These are phyloP conservation scores for Drosophila vallismaia DNA, from an alignment of 2,888 invertebrate genomes.

Conservation along the genomic window DNA sequence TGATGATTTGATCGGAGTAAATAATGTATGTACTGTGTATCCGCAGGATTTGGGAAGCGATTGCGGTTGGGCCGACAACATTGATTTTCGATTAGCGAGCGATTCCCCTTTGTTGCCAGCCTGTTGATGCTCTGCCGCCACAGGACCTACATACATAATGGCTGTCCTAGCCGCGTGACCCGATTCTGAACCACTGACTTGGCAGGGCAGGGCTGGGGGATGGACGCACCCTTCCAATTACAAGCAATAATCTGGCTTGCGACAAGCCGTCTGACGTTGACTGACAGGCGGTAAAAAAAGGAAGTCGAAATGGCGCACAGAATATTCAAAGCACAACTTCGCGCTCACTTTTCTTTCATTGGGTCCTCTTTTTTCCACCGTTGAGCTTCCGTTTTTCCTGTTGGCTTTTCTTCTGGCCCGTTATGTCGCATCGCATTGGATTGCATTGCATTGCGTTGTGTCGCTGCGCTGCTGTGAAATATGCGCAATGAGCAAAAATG, in stretches of 20 bases:
- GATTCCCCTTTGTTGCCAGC: constrained; percentile 12
- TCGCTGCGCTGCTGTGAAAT: constrained; percentile 54
- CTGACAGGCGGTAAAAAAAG: constrained; percentile 35
- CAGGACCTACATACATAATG: constrained; percentile 42
- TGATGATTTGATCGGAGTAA: constrained; percentile 72
- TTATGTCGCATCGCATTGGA: constrained; percentile 50
- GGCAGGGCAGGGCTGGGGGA: constrained; percentile 35
- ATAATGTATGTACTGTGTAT: constrained; percentile 60
- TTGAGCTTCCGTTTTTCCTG: constrained; percentile 36
- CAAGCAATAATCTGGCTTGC: constrained; percentile 73
- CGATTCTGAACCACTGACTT: constrained; percentile 71
- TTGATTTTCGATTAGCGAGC: constrained; percentile 74
- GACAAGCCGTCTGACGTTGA: constrained; percentile 49
- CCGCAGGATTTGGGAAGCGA: constrained; percentile 18
- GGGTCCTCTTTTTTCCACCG: constrained; percentile 21
- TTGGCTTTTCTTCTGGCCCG: constrained; percentile 52
- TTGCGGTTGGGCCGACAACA: constrained; percentile 58
- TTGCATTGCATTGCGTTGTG: constrained; percentile 38
- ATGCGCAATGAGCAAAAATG: constrained; percentile 69
- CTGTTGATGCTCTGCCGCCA: constrained; percentile 54
- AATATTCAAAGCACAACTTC: constrained; percentile 72
- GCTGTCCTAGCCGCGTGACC: constrained; percentile 67
- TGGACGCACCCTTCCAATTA: constrained; percentile 37
- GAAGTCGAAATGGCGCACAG: constrained; percentile 67
- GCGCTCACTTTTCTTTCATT: constrained; percentile 43